A percentile compares a stretch with the other conserved stretches of the same genome.
Evolutionary conservation across 2,113 vertebrate species (phyloP).

Genomic region (Dinomys branickii): DNA sequence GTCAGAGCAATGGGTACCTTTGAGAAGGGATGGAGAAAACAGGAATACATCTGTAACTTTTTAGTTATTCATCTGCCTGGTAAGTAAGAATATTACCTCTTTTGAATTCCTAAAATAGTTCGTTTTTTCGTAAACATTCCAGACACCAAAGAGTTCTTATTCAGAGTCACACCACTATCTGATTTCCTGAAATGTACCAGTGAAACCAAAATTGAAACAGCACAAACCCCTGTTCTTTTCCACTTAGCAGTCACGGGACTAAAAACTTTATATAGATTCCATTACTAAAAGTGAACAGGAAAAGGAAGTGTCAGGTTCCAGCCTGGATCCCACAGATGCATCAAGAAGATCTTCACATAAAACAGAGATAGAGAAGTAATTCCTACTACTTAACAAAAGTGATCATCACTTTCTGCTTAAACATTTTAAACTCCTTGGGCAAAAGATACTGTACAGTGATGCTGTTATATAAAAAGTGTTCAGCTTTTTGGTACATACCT

Average conservation of each 20-base stretch:
- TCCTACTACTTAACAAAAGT: neutral
- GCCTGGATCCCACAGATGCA: neutral
- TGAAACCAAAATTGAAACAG: conserved; percentile 62
- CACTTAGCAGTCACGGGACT: conserved; percentile 3
- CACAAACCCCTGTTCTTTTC: conserved; percentile 41
- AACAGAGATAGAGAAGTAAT: neutral
- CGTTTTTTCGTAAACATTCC: conserved; percentile 21
- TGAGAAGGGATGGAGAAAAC: neutral
- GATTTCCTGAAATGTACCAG: conserved; percentile 53
- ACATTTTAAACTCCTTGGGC: neutral
- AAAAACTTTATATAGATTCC: conserved; percentile 7
- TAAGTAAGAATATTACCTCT: conserved; percentile 12
- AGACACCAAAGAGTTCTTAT: conserved; percentile 29
- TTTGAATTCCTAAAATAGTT: conserved; percentile 38
- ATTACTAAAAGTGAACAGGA: conserved; percentile 6
- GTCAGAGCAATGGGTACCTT: neutral
- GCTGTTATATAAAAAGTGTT: neutral
- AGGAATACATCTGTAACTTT: neutral
- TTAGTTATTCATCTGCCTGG: conserved; percentile 42
- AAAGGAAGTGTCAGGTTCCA: conserved; percentile 47
- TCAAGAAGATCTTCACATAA: neutral
- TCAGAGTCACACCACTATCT: conserved; percentile 8
- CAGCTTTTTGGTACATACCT: neutral
- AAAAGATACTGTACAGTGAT: conserved; percentile 36
- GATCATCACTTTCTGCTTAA: neutral